phyloP scores from a whole-genome alignment of 35 echinoderm and acorn worm species.

The Patiria miniata region DNA sequence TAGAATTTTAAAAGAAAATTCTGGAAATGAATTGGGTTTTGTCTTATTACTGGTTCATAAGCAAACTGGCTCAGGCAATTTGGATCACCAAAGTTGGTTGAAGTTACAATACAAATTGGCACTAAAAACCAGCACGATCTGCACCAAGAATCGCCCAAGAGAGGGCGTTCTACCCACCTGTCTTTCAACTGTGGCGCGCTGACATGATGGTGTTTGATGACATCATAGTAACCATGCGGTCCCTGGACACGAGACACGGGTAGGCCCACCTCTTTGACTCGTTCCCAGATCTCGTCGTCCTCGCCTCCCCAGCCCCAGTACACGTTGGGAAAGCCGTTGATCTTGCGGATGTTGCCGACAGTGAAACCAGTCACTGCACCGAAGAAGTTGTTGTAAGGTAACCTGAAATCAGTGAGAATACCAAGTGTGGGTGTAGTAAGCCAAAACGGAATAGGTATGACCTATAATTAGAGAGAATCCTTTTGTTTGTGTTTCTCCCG shows the following conservation, averaged over 20 bases:
- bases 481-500: too few relatives aligned
- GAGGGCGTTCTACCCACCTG: slow-evolving; percentile 43
- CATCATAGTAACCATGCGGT: slow-evolving; percentile 71
- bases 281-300: slow-evolving; percentile 88
- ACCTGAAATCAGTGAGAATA: slow-evolving; percentile 48
- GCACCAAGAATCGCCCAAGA: background rate
- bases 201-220: slow-evolving; percentile 81
- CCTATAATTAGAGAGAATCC: too few relatives aligned
- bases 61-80: too few relatives aligned
- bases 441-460: too few relatives aligned
- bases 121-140: background rate
- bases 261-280: slow-evolving; percentile 63
- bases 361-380: slow-evolving; percentile 87
- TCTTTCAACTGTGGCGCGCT: slow-evolving; percentile 69
- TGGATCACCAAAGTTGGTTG: too few relatives aligned
- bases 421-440: too few relatives aligned
- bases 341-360: slow-evolving; percentile 54
- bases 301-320: slow-evolving; percentile 98
- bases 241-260: slow-evolving; percentile 55
- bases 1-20: too few relatives aligned
- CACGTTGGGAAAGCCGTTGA: slow-evolving; percentile 95
- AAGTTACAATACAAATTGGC: background rate
- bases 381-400: slow-evolving; percentile 78
- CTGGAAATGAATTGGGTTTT: too few relatives aligned
- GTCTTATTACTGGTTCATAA: too few relatives aligned